These are phyloP conservation scores for Tetraodon nigroviridis DNA, from an alignment of 2,113 vertebrate species.

Conservation along the genomic window DNA sequence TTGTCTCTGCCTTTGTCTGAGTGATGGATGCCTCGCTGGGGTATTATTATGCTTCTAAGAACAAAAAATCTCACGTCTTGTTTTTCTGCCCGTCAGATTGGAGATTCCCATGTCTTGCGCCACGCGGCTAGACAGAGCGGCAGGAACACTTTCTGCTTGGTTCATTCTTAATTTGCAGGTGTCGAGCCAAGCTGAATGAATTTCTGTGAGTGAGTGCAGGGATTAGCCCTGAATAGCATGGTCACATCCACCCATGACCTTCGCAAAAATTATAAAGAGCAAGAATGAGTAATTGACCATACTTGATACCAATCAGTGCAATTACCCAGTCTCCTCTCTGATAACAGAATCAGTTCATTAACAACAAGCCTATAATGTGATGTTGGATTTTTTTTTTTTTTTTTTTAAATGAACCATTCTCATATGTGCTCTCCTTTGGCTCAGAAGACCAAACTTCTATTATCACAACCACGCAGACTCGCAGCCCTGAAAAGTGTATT, in stretches of 20 bases:
- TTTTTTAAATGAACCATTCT: conserved; percentile 13
- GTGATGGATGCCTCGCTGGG: conserved; percentile 26
- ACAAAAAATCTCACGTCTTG: conserved; percentile 21
- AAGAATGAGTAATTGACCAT: conserved; percentile 32
- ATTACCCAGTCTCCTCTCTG: conserved; percentile 16
- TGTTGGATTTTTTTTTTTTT: neutral
- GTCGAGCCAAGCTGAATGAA: neutral
- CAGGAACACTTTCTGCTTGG: neutral
- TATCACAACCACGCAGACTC: conserved; percentile 19
- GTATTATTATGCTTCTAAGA: conserved; percentile 14
- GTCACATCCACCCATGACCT: neutral
- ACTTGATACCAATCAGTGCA: conserved; percentile 19
- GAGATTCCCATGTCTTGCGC: conserved; percentile 2
- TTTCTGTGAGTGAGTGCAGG: neutral
- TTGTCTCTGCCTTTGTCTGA: conserved; percentile 26
- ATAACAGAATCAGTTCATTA: conserved; percentile 13
- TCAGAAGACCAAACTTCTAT: conserved; percentile 1
- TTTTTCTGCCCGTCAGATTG: conserved; percentile 19
- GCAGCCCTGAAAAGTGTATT: conserved; percentile 2
- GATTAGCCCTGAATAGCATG: neutral
- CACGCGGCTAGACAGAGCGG: conserved; percentile 2
- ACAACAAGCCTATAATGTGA: neutral
- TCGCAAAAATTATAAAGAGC: conserved; percentile 8
- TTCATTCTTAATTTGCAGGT: too few species aligned
- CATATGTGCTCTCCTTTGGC: neutral